Percentiles rank a stretch among this genome's conserved stretches.
phyloP scores from a whole-genome alignment of 2,113 vertebrate species.

The Orycteropus afer region DNA sequence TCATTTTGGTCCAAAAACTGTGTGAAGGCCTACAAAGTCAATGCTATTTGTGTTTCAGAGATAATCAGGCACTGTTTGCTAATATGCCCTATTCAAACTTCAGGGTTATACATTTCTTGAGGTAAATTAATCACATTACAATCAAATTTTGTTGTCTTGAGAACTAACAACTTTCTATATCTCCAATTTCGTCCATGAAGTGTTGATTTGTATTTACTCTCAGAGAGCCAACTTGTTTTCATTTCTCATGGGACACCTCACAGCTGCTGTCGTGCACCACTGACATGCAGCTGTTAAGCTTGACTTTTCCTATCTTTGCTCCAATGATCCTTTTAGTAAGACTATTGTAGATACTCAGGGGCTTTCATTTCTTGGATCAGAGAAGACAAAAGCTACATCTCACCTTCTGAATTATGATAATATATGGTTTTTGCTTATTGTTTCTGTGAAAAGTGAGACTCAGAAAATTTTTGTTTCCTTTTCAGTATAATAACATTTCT shows the following conservation, averaged over 20 bases:
- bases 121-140: background rate
- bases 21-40: background rate
- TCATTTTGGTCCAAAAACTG: background rate
- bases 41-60: background rate
- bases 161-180: background rate
- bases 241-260: background rate
- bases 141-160: background rate
- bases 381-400: background rate
- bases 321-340: background rate
- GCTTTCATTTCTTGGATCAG: slow-evolving; percentile 5
- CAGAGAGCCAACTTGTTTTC: background rate
- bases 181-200: background rate
- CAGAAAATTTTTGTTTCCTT: background rate
- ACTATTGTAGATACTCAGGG: background rate
- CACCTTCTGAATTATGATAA: slow-evolving; percentile 5
- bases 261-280: background rate
- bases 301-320: background rate
- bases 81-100: background rate
- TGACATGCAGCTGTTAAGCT: background rate
- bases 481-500: background rate
- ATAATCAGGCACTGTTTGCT: background rate
- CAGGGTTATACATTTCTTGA: background rate
- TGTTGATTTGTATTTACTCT: slow-evolving; percentile 26
- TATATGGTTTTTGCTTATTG: background rate
- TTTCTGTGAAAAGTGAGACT: slow-evolving; percentile 15